A percentile compares a stretch with the other conserved stretches of the same genome.
phyloP scores from a whole-genome alignment of 53 echinoderm and acorn worm genomes.

The Astropecten irregularis region DNA sequence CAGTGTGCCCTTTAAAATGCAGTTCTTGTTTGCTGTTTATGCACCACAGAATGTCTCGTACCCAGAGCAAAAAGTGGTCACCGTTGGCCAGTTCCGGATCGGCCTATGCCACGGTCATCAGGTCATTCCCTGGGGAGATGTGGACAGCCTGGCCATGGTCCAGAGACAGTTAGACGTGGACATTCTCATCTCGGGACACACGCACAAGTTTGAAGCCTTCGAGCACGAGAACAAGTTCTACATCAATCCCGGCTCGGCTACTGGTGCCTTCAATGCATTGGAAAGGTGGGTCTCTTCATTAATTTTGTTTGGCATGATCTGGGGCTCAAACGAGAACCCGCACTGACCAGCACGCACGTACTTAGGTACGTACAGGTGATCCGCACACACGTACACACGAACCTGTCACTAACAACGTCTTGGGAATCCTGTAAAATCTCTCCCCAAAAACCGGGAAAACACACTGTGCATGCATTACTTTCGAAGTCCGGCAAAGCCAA shows the following conservation, averaged over 20 bases:
- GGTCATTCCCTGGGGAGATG: slow-evolving; percentile 97
- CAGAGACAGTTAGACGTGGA: slow-evolving; percentile 98
- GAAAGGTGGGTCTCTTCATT: slow-evolving; percentile 67
- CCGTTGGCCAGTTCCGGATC: slow-evolving; percentile 97
- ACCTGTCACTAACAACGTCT: no score
- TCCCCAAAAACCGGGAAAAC: no score
- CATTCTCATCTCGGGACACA: slow-evolving; percentile 98
- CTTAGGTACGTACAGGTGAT: no score
- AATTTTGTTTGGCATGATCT: no score
- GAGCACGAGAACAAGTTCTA: slow-evolving; percentile 99
- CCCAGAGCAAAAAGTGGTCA: slow-evolving; percentile 98
- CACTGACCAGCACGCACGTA: no score
- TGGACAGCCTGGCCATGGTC: slow-evolving; percentile 94
- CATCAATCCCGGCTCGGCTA: slow-evolving; percentile 99
- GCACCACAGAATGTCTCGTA: slow-evolving; percentile 80
- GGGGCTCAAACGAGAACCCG: no score
- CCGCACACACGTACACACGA: no score
- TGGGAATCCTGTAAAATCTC: no score
- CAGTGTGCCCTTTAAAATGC: no score
- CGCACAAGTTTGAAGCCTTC: slow-evolving; percentile 99
- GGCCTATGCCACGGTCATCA: slow-evolving; percentile 99
- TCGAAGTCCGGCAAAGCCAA: no score
- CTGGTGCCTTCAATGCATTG: slow-evolving; percentile 94
- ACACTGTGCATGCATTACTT: no score
- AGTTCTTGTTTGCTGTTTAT: neutral